A percentile compares a stretch with the other conserved stretches of the same genome.
phyloP scores from a whole-genome alignment of 2,888 invertebrate species.

The Meta bourneti region DNA sequence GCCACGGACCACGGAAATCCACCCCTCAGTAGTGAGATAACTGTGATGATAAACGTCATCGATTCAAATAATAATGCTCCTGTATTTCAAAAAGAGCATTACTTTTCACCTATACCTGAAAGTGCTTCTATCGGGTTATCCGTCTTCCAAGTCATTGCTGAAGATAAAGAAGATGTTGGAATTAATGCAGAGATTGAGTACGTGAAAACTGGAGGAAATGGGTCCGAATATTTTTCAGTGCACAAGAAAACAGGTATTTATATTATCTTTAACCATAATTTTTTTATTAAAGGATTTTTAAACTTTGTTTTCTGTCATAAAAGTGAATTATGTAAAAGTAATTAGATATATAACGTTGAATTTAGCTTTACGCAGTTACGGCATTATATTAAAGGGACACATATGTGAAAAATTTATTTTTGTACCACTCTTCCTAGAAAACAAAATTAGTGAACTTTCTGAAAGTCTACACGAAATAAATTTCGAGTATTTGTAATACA shows the following conservation, averaged over 20 bases:
- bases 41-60: constrained; percentile 87
- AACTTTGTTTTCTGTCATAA: background rate
- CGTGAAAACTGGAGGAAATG: constrained; percentile 87
- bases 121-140: constrained; percentile 96
- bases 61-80: constrained; percentile 96
- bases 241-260: constrained; percentile 86
- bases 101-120: constrained; percentile 93
- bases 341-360: background rate
- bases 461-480: background rate
- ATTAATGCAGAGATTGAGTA: constrained; percentile 94
- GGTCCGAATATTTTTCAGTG: constrained; percentile 87
- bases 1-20: constrained; percentile 97
- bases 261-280: background rate
- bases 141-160: constrained; percentile 86
- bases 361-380: background rate
- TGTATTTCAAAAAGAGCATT: constrained; percentile 90
- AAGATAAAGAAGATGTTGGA: constrained; percentile 88
- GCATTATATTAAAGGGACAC: background rate
- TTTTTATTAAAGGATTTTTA: background rate
- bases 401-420: background rate
- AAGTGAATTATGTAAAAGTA: background rate
- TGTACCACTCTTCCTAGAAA: no score
- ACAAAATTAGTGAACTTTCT: background rate
- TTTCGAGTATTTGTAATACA: background rate
- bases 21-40: constrained; percentile 88